Base-by-base conservation (phyloP, 2,113 vertebrate species). In the Takifugu bimaculatus region DNA sequence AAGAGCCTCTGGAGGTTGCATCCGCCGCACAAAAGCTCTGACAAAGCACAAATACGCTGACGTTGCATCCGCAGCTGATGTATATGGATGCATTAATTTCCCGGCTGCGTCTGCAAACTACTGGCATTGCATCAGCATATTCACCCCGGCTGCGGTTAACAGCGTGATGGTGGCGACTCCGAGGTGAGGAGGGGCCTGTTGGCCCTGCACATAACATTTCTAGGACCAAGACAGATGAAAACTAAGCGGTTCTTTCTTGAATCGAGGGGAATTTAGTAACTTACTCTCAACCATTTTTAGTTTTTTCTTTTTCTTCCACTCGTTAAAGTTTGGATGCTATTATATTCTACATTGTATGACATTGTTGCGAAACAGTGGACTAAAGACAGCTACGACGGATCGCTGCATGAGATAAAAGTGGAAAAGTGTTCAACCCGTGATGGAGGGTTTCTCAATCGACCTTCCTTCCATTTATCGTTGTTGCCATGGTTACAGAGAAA, bases 11-110 rank as follows among this genome's bases (percentile, higher is more conserved):
- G 35, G 15, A 64, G 4, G 26, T 80, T 76, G 53, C 65, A 56
- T 65, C 63, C 35, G 60, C 59, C 68, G 59, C 57, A 68, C 44
- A 72, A 75, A 84, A 72, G 13, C 44, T 48, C 68, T 20, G 65
- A 70, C 57, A 54, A 78, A 71, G 79, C 78, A 75, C 65, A 68
- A 65, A 26, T 7, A n/a, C 13, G n/a, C 13, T 13, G 45, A n/a
- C 12, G 45, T 67, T 39, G 35, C 65, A 68, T 63, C 59, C 67
- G 68, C 68, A 72, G 54, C 62, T 63, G 60, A 51, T 57, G 26
- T 47, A 60, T 53, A 63, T 0, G 26, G 50, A 64, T 50, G 67
- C 58, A 13, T 74, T 72, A 4, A 32, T 63, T 70, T 82, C 54
- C 59, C 72, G n/a, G 13, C 52, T 57, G 43, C 58, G 69, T 66